Evolutionary conservation across 2,113 vertebrate species (phyloP), one percentile per base, ranked within the genome.

Genomic region (Nothocercus nigrocapillus): DNA sequence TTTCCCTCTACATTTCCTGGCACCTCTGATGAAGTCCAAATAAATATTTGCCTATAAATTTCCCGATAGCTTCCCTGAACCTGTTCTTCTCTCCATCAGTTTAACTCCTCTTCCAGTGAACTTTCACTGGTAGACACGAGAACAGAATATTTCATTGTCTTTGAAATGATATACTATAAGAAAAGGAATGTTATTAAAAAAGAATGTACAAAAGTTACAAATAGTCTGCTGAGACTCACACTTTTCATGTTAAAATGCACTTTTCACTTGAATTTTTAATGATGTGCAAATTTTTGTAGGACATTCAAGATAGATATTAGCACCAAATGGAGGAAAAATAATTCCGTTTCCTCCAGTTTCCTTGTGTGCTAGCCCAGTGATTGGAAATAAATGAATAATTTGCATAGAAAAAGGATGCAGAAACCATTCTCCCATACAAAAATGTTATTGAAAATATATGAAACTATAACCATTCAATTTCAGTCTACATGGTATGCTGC

Each of bases 341-440:
- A 86, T 66, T 93, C 32, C 2, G 2, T 80, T 92, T 91, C 40
- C 34, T 70, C 56, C 49, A 74, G 54, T 56, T 56, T 4, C 75
- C 12, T 82, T 82, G 36, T 90, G 40, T 72, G 42, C 44, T 90
- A 54, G 9, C 7, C 13, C 18, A 63, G 21, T 91, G 80, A 90
- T 85, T 90, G 90, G 84, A 93, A 95, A 92, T 90, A 90, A 95
- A 94, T 92, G 5, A 86, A 66, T 68, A 85, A 94, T 95, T 93
- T 96, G 74, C 88, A 95, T 85, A 92, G 63, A 81, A 69, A 94
- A 96, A 90, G 54, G 49, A 93, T 95, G 70, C 25, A 82, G 64
- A 89, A 95, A 61, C 42, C 53, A 75, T 40, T 96, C 74, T 58
- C 38, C 75, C 91, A 64, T 87, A 72, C 24, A 59, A 76, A 88